Conservation (phyloP, 2,797 vertebrate species). For the Melanotaenia trifasciata region DNA sequence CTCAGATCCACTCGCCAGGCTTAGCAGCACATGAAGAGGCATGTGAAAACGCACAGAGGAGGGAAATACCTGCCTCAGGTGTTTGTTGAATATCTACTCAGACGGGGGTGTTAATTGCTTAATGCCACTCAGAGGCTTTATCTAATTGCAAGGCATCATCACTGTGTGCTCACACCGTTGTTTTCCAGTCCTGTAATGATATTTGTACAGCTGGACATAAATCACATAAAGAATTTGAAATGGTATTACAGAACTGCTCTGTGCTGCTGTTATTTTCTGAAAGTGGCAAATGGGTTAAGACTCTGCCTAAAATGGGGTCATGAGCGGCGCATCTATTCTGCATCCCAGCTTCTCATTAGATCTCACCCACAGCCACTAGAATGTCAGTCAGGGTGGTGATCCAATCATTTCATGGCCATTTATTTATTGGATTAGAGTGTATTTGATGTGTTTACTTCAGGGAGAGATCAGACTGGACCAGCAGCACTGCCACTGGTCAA, state of each 20-base stretch:
- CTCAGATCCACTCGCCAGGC: constrained; percentile 48
- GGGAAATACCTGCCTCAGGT: constrained; percentile 66
- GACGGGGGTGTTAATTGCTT: constrained; percentile 66
- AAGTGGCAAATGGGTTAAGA: not conserved
- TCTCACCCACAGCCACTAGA: constrained; percentile 49
- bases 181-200: constrained; percentile 15
- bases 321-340: constrained; percentile 5
- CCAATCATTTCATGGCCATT: constrained; percentile 72
- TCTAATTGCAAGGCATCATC: constrained; percentile 42
- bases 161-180: constrained; percentile 22
- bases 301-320: not conserved
- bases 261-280: constrained; percentile 1
- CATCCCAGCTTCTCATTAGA: constrained; percentile 47
- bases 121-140: constrained; percentile 57
- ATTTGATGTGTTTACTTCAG: constrained; percentile 67
- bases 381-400: constrained; percentile 51
- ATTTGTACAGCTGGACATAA: not conserved
- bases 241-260: constrained; percentile 6
- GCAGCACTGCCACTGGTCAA: constrained; percentile 33
- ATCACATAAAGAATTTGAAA: constrained; percentile 2
- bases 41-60: constrained; percentile 42
- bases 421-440: constrained; percentile 66
- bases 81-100: constrained; percentile 46
- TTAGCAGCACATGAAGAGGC: constrained; percentile 49
- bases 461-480: constrained; percentile 59